Evolutionary conservation across 2,113 vertebrate genomes (phyloP).

Genomic region (Clarias batrachus): DNA sequence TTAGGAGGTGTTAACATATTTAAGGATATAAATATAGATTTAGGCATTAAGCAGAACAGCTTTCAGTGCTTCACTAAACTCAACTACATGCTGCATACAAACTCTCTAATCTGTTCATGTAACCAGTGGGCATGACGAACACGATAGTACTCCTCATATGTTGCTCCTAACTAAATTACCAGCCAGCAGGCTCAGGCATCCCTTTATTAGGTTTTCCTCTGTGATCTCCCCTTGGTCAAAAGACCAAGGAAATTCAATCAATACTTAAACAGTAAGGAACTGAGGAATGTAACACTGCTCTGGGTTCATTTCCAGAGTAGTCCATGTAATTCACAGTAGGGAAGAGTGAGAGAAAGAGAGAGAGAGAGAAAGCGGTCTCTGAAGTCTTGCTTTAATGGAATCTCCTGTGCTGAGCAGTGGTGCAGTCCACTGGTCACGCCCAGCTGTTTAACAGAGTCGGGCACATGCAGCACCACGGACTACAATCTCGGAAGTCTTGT

Average conservation of each 20-base stretch:
- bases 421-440: constrained; percentile 25
- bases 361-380: constrained; percentile 31
- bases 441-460: constrained; percentile 8
- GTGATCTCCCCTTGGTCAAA: constrained; percentile 43
- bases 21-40: background rate
- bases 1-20: background rate
- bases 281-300: constrained; percentile 32
- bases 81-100: constrained; percentile 29
- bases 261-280: constrained; percentile 42
- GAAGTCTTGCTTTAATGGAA: constrained; percentile 34
- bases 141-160: constrained; percentile 46
- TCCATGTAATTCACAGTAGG: constrained; percentile 27
- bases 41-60: background rate
- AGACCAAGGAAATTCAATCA: constrained; percentile 50
- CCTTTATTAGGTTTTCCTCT: constrained; percentile 29
- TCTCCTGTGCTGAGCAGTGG: constrained; percentile 40
- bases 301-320: constrained; percentile 32
- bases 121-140: constrained; percentile 20
- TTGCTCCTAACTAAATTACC: constrained; percentile 48
- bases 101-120: background rate
- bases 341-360: constrained; percentile 37
- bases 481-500: constrained; percentile 27
- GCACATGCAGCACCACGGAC: constrained; percentile 11
- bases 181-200: constrained; percentile 33
- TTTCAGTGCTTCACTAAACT: constrained; percentile 12